phyloP scores from a whole-genome alignment of 53 echinoderm and acorn worm genomes.

The Hippasteria phrygiana region DNA sequence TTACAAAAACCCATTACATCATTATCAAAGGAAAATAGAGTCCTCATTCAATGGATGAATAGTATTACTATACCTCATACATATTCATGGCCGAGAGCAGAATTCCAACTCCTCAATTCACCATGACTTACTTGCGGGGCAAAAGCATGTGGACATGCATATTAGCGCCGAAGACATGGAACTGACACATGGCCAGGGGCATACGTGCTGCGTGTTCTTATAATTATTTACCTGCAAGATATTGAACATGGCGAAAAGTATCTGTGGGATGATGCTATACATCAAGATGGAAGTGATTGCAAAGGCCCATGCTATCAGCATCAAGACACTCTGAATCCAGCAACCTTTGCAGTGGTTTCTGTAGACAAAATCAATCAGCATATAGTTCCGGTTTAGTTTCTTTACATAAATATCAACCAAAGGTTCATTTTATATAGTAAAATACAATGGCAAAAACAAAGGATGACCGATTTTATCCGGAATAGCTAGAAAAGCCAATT shows the following conservation, averaged over 20 bases:
- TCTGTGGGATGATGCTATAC: slow-evolving; percentile 88
- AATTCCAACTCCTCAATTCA: too few species aligned
- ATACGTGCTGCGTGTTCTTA: neutral
- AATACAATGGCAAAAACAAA: too few species aligned
- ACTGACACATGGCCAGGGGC: neutral
- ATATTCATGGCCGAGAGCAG: too few species aligned
- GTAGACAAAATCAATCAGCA: neutral
- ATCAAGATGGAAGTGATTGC: slow-evolving; percentile 82
- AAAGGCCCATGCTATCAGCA: slow-evolving; percentile 92
- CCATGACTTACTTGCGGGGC: too few species aligned
- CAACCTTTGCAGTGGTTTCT: slow-evolving; percentile 97
- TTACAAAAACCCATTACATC: neutral
- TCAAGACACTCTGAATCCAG: slow-evolving; percentile 87
- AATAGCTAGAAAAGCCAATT: too few species aligned
- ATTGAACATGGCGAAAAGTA: slow-evolving; percentile 93
- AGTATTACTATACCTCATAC: too few species aligned
- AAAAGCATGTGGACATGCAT: too few species aligned
- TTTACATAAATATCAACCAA: too few species aligned
- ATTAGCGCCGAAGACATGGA: too few species aligned
- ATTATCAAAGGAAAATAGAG: neutral
- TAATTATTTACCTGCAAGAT: slow-evolving; percentile 85
- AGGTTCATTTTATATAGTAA: too few species aligned
- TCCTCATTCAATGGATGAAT: too few species aligned
- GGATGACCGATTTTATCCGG: too few species aligned
- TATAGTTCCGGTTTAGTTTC: neutral